Evolutionary conservation across 2,888 invertebrate species (phyloP), one percentile per base, ranked within the genome.

Genomic region (Oscheius onirici): DNA sequence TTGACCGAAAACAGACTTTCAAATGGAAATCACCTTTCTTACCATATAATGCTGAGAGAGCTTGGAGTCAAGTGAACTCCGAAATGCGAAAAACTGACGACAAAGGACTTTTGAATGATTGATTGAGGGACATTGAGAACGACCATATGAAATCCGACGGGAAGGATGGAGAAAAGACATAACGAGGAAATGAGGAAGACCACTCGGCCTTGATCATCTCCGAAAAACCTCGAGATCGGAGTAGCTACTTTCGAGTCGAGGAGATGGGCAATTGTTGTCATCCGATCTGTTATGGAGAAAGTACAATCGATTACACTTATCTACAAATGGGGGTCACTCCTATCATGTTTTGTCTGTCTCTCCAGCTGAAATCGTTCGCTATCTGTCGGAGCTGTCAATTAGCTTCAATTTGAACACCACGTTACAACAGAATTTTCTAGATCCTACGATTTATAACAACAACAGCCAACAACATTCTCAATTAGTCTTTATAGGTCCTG

Each of bases 51-150:
- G 54, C 76, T 78, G 63, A 77, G 58, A 15, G 68, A 66, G 11
- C 57, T 71, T 0, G 57, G 66, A 2, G 46, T 65, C 13, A 81
- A 55, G 5, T 60, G 43, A 2, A 75, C 11, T 2, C 78, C 77
- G 41, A 78, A 74, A 13, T 63, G 71, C 11, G 72, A 66, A 40
- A 79, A 74, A 34, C 75, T 73, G 10, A 74, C 54, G 44, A 57
- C 71, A 20, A 78, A 66, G 28, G 78, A 78, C 1, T 61, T 20
- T 65, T 81, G 83, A 24, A 85, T 74, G 5, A 80, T 74, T 54
- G 75, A 73, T 49, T 78, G 78, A 0, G 85, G 85, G 11, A 85
- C 85, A 65, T 85, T 85, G 20, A 85, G 67, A 40, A 81, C 78
- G 8, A 85, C 83, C 67, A 85, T 80, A 49, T 85, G 77, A 51